Base-by-base conservation (phyloP, 2,888 invertebrate species). In the Mesoligia furuncula region DNA sequence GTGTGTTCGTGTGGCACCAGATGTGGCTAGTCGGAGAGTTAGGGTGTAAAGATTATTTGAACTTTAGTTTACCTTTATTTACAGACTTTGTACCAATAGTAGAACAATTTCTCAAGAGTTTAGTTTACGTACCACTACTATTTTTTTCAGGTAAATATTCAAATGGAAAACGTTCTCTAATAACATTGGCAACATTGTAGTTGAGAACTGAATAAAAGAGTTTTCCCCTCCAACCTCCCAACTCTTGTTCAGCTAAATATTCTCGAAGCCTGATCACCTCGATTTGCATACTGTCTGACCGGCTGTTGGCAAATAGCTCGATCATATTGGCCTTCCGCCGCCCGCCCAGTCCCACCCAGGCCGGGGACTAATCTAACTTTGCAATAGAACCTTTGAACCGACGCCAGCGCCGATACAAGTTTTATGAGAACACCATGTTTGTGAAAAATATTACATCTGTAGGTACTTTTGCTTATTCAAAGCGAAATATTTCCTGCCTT, bases 321-420 rank as follows among this genome's bases (percentile, higher is more conserved):
- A 80, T 80, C 36, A 66, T 75, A 75, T 70, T 57, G 69, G 27
- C 75, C 31, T 42, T 11, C 36, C 54, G 24, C 45, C 24, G 3
- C 11, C 45, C 75, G 15, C 39, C 39, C 54, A 27, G 20, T n/a
- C 17, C 65, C 80, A 15, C 45, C 31, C 68, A 7, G 39, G 81
- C 4, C 67, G 68, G 70, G 7, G 39, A 36, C 36, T 86, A 84
- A 84, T 84, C 86, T 72, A 84, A 84, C 68, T 84, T 84, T 42
- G 71, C 74, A 77, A 69, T 54, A 24, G 61, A 68, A 65, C 68
- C 73, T 83, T 86, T 77, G 78, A 86, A n/a, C 42, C 24, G 36
- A 39, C 70, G 73, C 57, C 77, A 36, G 65, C 48, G 61, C 71
- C 86, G 83, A 84, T 62, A 77, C 71, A 85, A 84, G 73, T 85